These are phyloP conservation scores for Apodemus speciosus DNA, from an alignment of 2,113 vertebrate genomes.

Conservation along the genomic window DNA sequence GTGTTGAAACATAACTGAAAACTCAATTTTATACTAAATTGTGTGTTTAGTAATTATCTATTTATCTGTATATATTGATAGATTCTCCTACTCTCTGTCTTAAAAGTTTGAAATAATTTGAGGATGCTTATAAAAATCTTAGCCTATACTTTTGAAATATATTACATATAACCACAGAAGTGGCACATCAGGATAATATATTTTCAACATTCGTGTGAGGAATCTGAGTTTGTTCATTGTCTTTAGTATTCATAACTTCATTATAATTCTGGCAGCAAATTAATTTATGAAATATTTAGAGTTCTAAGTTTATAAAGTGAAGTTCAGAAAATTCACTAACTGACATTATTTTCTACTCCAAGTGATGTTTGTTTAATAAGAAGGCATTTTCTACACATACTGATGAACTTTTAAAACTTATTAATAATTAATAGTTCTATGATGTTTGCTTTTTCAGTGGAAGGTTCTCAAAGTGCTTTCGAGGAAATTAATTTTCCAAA, in stretches of 20 bases:
- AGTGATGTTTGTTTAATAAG: not conserved
- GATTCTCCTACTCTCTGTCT: not conserved
- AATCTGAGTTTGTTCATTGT: not conserved
- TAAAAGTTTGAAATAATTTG: not conserved
- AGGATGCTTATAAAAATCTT: not conserved
- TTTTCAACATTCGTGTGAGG: not conserved
- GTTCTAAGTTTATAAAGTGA: slow-evolving; percentile 3
- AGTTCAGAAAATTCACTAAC: not conserved
- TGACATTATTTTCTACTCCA: not conserved
- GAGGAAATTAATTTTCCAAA: not conserved
- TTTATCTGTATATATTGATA: not conserved
- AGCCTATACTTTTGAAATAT: not conserved
- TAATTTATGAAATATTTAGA: not conserved
- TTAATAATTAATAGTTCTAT: not conserved
- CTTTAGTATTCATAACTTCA: not conserved
- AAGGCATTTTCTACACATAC: not conserved
- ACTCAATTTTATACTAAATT: not conserved
- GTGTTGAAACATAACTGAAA: not conserved
- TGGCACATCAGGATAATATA: not conserved
- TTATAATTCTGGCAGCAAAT: not conserved
- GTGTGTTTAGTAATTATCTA: not conserved
- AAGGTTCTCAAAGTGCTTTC: not conserved
- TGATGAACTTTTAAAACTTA: not conserved
- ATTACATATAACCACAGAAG: not conserved
- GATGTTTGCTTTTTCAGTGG: not conserved